phyloP scores from a whole-genome alignment of 2,113 vertebrate species.

The Eclectus roratus region DNA sequence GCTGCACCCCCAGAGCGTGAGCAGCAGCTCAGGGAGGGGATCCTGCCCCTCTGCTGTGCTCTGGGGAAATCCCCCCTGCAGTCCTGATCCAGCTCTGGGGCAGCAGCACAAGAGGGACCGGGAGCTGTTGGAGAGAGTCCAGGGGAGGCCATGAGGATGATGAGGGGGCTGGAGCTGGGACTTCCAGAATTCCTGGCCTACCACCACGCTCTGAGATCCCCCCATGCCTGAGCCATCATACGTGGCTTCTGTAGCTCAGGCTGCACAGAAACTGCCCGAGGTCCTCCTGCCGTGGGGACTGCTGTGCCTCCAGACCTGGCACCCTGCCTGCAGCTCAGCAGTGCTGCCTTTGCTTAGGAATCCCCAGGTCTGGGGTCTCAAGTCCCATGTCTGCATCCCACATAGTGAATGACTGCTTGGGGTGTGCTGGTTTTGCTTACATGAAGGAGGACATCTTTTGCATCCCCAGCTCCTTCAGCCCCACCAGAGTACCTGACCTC shows the following conservation, averaged over 20 bases:
- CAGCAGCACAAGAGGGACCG: accelerated
- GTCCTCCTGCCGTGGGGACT: neutral
- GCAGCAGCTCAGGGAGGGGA: neutral
- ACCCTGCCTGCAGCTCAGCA: neutral
- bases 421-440: neutral
- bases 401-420: neutral
- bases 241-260: neutral
- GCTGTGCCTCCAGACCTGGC: neutral
- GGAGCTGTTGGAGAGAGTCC: neutral
- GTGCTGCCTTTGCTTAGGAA: neutral
- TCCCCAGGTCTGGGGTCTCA: neutral
- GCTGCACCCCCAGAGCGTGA: neutral
- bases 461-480: neutral
- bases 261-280: neutral
- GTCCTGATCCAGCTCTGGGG: neutral
- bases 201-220: accelerated
- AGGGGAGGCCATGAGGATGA: neutral
- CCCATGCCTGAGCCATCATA: neutral
- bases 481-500: neutral
- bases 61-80: neutral
- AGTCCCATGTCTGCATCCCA: accelerated
- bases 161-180: neutral
- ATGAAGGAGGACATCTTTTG: neutral
- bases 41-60: neutral
- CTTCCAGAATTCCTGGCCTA: neutral